Base-by-base conservation (phyloP, 2,113 vertebrate species). In the Caretta caretta region DNA sequence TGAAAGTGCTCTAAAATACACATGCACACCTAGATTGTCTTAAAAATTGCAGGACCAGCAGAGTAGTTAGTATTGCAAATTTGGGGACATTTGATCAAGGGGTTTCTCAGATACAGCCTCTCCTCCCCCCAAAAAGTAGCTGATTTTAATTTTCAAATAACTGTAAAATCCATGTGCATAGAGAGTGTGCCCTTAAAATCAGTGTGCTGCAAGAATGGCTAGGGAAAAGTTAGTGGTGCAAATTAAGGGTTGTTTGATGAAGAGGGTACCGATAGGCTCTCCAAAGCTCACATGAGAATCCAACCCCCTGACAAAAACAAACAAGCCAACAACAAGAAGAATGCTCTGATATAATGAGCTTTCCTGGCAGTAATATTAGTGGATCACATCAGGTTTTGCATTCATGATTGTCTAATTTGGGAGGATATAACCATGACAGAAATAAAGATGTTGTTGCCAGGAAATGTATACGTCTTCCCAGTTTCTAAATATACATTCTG, bases 281-380 rank as follows among this genome's bases (percentile, higher is more conserved):
- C n/a, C 80, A 27, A 80, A 87, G 27, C 46, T 80, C 62, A 16
- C 8, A n/a, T 94, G 16, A 90, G 42, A 81, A 76, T 90, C 10
- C 51, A 87, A 27, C 16, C 83, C 51, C 86, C 56, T 56, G 92
- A 38, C 6, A 72, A 96, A 92, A 93, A 46, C 4, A 92, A 94
- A 62, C 48, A 93, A 82, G n/a, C 19, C 1, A 14, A 89, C 27
- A 79, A 91, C 75, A 57, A 90, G 48, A 90, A 48, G n/a, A 85
- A 65, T 93, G 65, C 20, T 87, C 50, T 87, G 48, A 59, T 42
- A 59, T 12, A 22, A 25, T 92, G 6, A 38, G 65, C 76, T 94
- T 96, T 91, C 75, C 84, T 92, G 51, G 27, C 20, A 50, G 69
- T 75, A 80, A 42, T 89, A 83, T 82, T 84, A 75, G 79, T 75